These are phyloP conservation scores for Ichneumoninae sp. DNA, from an alignment of 2,888 invertebrate genomes.

Conservation along the genomic window DNA sequence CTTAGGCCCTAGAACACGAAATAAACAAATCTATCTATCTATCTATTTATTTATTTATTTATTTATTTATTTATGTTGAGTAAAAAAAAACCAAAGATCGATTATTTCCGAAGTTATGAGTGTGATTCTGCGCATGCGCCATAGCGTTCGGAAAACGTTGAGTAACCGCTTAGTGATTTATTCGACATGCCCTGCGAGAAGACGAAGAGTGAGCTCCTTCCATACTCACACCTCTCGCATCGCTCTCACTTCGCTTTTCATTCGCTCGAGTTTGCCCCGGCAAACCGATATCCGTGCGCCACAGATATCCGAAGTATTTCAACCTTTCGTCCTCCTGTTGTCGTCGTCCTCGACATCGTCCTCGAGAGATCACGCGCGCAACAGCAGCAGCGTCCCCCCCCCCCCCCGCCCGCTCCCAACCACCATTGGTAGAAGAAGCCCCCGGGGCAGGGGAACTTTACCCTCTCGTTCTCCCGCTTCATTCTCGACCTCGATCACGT, in stretches of 20 bases:
- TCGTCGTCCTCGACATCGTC: conserved; percentile 40
- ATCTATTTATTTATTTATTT: no score
- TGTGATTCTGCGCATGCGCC: neutral
- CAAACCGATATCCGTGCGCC: conserved; percentile 45
- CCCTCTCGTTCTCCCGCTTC: conserved; percentile 39
- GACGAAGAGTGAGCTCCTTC: neutral
- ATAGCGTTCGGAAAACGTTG: neutral
- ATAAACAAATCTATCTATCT: no score
- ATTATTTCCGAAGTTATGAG: neutral
- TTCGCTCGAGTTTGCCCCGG: conserved; percentile 1
- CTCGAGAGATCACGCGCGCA: conserved; percentile 17
- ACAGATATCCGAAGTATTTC: conserved; percentile 59
- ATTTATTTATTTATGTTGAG: no score
- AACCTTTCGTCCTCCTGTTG: conserved; percentile 32
- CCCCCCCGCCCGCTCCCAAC: neutral
- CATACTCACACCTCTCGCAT: conserved; percentile 1
- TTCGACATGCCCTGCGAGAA: neutral
- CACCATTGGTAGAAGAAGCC: conserved; percentile 36
- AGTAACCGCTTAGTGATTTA: conserved; percentile 12
- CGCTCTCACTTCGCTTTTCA: neutral
- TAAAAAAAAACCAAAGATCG: no score
- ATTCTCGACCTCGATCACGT: conserved; percentile 56
- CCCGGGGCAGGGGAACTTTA: conserved; percentile 45
- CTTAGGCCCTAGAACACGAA: no score
- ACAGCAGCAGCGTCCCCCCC: conserved; percentile 2